Evolutionary conservation across 2,797 vertebrate genomes (phyloP).

Genomic region (Sternarchorhynchus goeldii): DNA sequence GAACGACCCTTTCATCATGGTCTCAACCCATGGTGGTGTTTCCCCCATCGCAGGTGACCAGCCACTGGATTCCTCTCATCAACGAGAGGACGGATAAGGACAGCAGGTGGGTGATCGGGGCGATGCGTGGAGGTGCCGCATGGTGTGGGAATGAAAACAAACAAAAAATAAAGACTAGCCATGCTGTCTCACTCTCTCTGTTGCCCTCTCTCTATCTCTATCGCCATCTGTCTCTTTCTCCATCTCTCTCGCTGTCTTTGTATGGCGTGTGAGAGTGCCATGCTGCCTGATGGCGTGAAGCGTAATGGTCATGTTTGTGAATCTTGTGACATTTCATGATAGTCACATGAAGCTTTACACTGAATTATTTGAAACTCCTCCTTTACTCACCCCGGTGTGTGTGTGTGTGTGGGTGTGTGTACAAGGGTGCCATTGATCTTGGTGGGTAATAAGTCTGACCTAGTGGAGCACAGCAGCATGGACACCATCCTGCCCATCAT

Average conservation of each 20-base stretch:
- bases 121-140: no score
- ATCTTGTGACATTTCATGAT: no score
- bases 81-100: constrained; percentile 97
- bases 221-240: no score
- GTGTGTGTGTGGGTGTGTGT: constrained; percentile 64
- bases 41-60: constrained; percentile 82
- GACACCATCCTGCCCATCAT: constrained; percentile 96
- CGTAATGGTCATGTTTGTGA: no score
- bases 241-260: no score
- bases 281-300: no score
- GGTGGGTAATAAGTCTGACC: constrained; percentile 96
- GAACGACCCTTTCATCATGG: background rate
- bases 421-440: constrained; percentile 91
- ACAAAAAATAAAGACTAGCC: no score
- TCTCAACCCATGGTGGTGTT: background rate
- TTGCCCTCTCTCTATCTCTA: no score
- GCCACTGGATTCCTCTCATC: constrained; percentile 97
- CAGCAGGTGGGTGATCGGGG: constrained; percentile 80
- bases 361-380: background rate
- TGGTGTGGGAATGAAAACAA: no score
- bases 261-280: no score
- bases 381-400: background rate
- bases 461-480: constrained; percentile 97
- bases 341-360: no score
- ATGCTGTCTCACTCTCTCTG: no score